Conservation (phyloP, 2,113 vertebrate species). For the Siniperca chuatsi region DNA sequence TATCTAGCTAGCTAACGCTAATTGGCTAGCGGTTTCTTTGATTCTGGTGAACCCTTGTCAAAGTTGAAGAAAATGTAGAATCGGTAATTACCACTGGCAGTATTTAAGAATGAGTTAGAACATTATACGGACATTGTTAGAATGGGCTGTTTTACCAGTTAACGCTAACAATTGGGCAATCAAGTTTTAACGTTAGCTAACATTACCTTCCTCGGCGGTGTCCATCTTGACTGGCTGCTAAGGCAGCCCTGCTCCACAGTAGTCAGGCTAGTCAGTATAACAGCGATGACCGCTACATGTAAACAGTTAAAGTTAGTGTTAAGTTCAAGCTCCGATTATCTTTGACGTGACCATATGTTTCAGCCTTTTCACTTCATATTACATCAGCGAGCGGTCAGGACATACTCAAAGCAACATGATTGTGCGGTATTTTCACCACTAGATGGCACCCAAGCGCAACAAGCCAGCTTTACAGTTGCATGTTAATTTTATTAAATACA, state of each 20-base stretch:
- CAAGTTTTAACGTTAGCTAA: constrained; percentile 51
- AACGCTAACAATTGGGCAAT: constrained; percentile 1
- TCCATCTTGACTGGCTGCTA: constrained; percentile 87
- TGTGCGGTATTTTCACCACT: not conserved
- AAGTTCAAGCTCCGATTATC: not conserved
- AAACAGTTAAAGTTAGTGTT: constrained; percentile 34
- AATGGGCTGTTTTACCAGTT: not conserved
- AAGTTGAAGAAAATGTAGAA: not conserved
- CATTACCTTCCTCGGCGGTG: constrained; percentile 89
- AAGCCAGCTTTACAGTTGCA: not conserved
- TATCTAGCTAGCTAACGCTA: constrained; percentile 51
- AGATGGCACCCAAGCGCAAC: constrained; percentile 38
- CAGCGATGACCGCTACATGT: not conserved
- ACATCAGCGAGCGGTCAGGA: constrained; percentile 8
- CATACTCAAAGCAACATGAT: constrained; percentile 12
- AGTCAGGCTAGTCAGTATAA: not conserved
- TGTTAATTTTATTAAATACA: not conserved
- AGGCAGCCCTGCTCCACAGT: constrained; percentile 41
- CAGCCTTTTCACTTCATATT: not conserved
- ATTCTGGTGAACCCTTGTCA: not conserved
- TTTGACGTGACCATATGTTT: not conserved
- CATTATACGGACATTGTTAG: rapidly evolving
- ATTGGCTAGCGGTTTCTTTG: constrained; percentile 45
- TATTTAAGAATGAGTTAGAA: rapidly evolving
- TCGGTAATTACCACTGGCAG: rapidly evolving